These are phyloP conservation scores for Anabacerthia variegaticeps DNA, from an alignment of 2,797 vertebrate species.

Conservation along the genomic window DNA sequence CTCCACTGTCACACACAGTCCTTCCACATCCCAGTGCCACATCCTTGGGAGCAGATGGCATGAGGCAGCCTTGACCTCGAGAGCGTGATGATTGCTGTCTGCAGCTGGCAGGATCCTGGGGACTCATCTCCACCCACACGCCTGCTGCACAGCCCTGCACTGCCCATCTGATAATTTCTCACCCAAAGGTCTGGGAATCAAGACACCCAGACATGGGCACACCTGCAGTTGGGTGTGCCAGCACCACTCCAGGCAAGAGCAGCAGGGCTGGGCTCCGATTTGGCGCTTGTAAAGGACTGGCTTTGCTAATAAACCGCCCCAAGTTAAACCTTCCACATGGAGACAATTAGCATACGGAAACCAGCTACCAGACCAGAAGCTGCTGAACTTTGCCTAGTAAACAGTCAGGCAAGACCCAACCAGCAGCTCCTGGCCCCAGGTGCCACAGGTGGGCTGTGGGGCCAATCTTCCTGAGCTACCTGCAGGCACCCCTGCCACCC, in stretches of 20 bases:
- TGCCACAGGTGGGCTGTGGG: accelerated
- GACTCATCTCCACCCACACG: accelerated
- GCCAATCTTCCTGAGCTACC: not conserved
- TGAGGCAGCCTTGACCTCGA: not conserved
- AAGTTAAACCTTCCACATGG: not conserved
- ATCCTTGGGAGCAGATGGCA: not conserved
- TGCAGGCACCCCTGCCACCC: accelerated
- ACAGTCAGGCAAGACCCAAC: not conserved
- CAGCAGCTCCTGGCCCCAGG: accelerated
- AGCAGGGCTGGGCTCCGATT: not conserved
- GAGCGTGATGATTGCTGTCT: not conserved
- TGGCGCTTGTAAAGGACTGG: not conserved
- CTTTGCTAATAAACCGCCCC: constrained; percentile 13
- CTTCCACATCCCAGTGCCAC: not conserved
- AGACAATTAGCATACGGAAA: not conserved
- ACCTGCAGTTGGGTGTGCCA: not conserved
- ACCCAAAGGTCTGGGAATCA: not conserved
- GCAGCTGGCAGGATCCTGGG: not conserved
- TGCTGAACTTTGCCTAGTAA: not conserved
- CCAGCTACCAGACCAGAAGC: not conserved
- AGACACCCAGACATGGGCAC: not conserved
- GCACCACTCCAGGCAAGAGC: not conserved
- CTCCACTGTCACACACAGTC: not conserved
- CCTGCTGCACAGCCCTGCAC: accelerated
- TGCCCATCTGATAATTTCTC: not conserved